phyloP scores from a whole-genome alignment of 92 coral and sea anemone species.

The Actinernus sp. region DNA sequence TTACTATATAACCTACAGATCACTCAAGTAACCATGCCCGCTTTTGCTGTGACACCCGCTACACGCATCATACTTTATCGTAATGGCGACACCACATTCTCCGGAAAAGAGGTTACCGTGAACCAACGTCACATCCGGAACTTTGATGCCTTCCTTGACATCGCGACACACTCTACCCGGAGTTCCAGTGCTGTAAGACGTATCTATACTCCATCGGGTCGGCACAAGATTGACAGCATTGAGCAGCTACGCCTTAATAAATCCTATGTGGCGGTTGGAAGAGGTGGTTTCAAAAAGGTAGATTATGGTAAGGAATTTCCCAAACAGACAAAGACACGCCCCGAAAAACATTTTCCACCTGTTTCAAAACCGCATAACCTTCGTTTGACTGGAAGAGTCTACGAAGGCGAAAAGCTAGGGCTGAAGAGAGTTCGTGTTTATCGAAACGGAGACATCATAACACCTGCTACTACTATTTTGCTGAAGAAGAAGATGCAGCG shows the following conservation, averaged over 20 bases:
- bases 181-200: conserved; percentile 26
- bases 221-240: conserved; percentile 22
- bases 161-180: conserved; percentile 29
- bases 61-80: neutral
- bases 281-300: neutral
- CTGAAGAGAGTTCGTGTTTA: neutral
- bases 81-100: conserved; percentile 35
- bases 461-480: neutral
- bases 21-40: neutral
- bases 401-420: neutral
- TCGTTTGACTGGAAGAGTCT: neutral
- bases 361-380: neutral
- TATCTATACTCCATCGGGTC: conserved; percentile 27
- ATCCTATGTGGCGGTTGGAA: neutral
- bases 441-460: neutral
- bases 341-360: neutral
- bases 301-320: neutral
- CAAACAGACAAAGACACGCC: neutral
- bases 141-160: conserved; percentile 38
- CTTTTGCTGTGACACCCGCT: neutral
- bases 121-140: conserved; percentile 38
- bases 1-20: no score
- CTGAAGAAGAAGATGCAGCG: neutral
- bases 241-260: neutral
- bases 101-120: conserved; percentile 20